Conservation (phyloP, 2,888 invertebrate genomes). For the Acanthosepion esculentum region DNA sequence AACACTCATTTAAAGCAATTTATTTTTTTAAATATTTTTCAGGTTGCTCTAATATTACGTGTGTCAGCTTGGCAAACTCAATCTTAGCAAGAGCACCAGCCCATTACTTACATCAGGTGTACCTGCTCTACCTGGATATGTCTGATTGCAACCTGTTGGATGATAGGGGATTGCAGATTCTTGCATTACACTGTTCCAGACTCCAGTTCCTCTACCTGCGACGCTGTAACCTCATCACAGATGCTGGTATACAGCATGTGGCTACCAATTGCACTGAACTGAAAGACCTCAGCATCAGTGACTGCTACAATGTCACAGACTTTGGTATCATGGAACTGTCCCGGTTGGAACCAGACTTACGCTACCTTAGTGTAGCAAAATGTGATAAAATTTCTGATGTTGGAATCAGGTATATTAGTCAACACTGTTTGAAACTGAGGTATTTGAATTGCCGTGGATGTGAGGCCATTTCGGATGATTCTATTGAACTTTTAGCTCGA, state of each 20-base stretch:
- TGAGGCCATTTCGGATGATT: slow-evolving; percentile 94
- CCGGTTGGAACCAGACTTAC: slow-evolving; percentile 87
- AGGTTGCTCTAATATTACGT: slow-evolving; percentile 86
- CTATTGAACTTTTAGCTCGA: slow-evolving; percentile 88
- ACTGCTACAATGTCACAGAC: slow-evolving; percentile 89
- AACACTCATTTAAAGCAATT: not conserved
- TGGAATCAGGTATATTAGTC: slow-evolving; percentile 88
- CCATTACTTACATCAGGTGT: slow-evolving; percentile 77
- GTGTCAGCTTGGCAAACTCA: slow-evolving; percentile 78
- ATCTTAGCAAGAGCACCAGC: slow-evolving; percentile 70
- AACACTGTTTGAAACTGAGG: slow-evolving; percentile 87
- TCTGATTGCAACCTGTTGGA: slow-evolving; percentile 90
- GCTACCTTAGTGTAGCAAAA: slow-evolving; percentile 94
- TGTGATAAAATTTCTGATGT: slow-evolving; percentile 90
- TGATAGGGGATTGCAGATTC: slow-evolving; percentile 87
- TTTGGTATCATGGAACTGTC: slow-evolving; percentile 92
- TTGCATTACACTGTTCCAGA: slow-evolving; percentile 90
- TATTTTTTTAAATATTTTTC: slow-evolving; percentile 53
- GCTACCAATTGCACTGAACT: slow-evolving; percentile 90
- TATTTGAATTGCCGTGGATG: slow-evolving; percentile 94
- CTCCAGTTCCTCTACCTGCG: slow-evolving; percentile 90
- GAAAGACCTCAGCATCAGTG: slow-evolving; percentile 88
- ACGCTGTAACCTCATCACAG: slow-evolving; percentile 90
- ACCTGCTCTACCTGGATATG: slow-evolving; percentile 90
- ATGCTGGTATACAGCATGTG: slow-evolving; percentile 91